Base-by-base conservation (phyloP, 2,113 vertebrate genomes). In the Siniperca knerii region DNA sequence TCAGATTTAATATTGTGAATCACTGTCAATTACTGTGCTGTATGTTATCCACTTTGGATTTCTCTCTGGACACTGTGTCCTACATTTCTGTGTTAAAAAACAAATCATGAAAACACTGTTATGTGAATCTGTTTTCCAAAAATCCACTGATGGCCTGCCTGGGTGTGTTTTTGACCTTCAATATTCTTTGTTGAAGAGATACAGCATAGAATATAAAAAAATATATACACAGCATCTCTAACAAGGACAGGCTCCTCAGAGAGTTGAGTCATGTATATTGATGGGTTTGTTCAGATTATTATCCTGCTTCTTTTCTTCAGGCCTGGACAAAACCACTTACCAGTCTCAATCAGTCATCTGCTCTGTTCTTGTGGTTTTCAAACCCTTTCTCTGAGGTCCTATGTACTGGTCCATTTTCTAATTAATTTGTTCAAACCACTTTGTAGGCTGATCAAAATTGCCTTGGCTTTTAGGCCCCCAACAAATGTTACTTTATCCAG, bases 231-330 rank as follows among this genome's bases (percentile, higher is more conserved):
- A 58, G 58, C 7, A 8, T 42, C 33, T 82, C 29, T 81, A 69
- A 68, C 42, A 83, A 64, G 80, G 68, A 75, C 79, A 20, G 42
- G 21, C 67, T 84, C 75, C 58, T 75, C 25, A 18, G 75, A 77
- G 68, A 44, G 37, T 42, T 88, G 83, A 89, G 65, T 91, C 87
- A 88, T 65, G n/a, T 69, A 73, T 79, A 73, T 79, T 81, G 66
- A 89, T 64, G 50, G 35, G 21, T 86, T 75, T 66, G 50, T 33
- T 73, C 48, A 64, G 29, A 90, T 86, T 84, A 77, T 81, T 71
- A 71, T 60, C 23, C 10, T 33, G 57, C 29, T 80, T 77, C 60
- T 85, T 87, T 90, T 79, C 77, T 86, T 80, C 35, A 73, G 44
- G 81, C 69, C 48, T 54, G 21, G 61, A 83, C 46, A 46, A 64